Conservation (phyloP, 2,888 invertebrate species). For the Protodeltote pygarga region DNA sequence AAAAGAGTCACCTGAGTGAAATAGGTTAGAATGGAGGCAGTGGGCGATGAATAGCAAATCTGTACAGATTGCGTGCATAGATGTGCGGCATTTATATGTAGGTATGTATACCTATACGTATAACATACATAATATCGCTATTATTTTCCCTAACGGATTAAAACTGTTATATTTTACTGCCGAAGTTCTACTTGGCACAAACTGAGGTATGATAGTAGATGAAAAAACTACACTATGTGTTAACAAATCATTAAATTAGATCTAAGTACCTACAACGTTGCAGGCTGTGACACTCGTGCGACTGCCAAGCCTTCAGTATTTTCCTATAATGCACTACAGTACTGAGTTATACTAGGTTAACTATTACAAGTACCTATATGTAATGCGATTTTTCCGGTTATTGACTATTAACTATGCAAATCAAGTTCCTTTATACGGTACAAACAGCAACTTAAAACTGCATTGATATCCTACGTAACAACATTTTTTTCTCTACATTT, state of each 20-base stretch:
- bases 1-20: slow-evolving; percentile 34
- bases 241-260: slow-evolving; percentile 8
- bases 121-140: slow-evolving; percentile 24
- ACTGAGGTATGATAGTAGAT: slow-evolving; percentile 10
- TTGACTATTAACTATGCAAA: neutral
- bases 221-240: slow-evolving; percentile 12
- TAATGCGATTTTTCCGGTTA: slow-evolving; percentile 17
- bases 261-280: neutral
- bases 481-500: slow-evolving; percentile 17
- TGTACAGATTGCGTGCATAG: too few relatives aligned
- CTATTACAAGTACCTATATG: too few relatives aligned
- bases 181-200: slow-evolving; percentile 37
- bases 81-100: slow-evolving; percentile 34
- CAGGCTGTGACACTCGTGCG: too few relatives aligned
- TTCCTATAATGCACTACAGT: too few relatives aligned
- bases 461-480: slow-evolving; percentile 9
- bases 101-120: slow-evolving; percentile 1
- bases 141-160: slow-evolving; percentile 40
- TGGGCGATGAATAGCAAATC: slow-evolving; percentile 18
- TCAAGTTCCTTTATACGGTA: slow-evolving; percentile 15
- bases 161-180: slow-evolving; percentile 40
- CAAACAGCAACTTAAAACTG: slow-evolving; percentile 14
- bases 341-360: too few relatives aligned
- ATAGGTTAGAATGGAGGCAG: slow-evolving; percentile 40
- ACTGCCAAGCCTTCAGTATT: too few relatives aligned